Conservation (phyloP, 2,797 vertebrate genomes). For the Dendrocincla fuliginosa region DNA sequence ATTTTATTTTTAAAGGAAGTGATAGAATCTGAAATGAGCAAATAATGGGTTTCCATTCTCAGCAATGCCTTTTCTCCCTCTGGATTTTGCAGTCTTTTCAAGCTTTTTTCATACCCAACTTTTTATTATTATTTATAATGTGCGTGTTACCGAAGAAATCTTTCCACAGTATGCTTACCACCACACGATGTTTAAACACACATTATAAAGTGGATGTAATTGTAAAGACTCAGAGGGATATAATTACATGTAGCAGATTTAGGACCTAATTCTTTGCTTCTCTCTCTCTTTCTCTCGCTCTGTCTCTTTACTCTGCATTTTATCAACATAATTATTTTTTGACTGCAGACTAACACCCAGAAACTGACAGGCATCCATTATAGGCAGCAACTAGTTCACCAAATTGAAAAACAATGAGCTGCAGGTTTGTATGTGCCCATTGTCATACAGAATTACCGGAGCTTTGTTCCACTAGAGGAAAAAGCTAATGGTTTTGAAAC, state of each 20-base stretch:
- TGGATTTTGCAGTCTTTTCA: constrained; percentile 69
- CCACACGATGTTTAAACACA: constrained; percentile 78
- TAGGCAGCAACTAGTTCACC: constrained; percentile 76
- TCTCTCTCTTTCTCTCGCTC: not conserved
- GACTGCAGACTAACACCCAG: constrained; percentile 76
- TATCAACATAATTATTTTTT: constrained; percentile 83
- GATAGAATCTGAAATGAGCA: constrained; percentile 72
- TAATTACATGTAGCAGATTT: constrained; percentile 84
- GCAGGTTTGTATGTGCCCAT: constrained; percentile 87
- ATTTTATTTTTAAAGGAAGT: constrained; percentile 29
- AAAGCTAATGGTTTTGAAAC: constrained; percentile 98
- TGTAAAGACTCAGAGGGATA: constrained; percentile 82
- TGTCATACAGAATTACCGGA: constrained; percentile 91
- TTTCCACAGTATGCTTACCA: constrained; percentile 75
- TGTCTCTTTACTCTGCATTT: constrained; percentile 73
- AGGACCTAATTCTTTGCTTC: constrained; percentile 80
- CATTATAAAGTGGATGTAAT: constrained; percentile 81
- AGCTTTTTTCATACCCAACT: constrained; percentile 67
- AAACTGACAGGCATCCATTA: constrained; percentile 82
- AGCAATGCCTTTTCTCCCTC: constrained; percentile 33
- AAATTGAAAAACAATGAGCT: constrained; percentile 90
- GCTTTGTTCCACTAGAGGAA: constrained; percentile 91
- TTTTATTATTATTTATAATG: constrained; percentile 73
- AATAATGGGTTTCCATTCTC: constrained; percentile 70
- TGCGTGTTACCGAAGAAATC: constrained; percentile 61